Evolutionary conservation across 2,797 vertebrate species (phyloP).

Genomic region (Pseudochirops cupreus): DNA sequence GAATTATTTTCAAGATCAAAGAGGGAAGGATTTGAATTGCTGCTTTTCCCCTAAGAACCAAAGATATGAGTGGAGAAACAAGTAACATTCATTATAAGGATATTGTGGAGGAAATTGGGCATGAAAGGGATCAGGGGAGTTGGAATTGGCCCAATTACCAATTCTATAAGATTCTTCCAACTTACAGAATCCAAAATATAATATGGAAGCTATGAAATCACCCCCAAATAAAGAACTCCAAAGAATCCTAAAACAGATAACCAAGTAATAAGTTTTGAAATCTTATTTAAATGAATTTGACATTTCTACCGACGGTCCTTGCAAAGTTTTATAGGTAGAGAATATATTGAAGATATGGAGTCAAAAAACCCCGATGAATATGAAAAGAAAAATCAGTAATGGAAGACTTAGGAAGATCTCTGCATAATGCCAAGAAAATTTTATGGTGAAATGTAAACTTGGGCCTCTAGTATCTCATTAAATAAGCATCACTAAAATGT

Average conservation of each 20-base stretch:
- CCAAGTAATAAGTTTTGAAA: background rate
- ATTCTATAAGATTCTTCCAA: background rate
- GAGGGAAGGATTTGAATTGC: background rate
- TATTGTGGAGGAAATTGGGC: background rate
- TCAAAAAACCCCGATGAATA: constrained; percentile 57
- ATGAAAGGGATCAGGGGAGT: background rate
- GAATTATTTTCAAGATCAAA: background rate
- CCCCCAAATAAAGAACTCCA: background rate
- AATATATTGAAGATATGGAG: constrained; percentile 35
- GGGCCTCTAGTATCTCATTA: constrained; percentile 81
- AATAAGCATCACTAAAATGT: constrained; percentile 74
- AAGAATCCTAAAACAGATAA: background rate
- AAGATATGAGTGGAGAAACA: background rate
- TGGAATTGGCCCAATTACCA: background rate
- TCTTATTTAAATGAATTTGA: background rate
- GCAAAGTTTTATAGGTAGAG: constrained; percentile 26
- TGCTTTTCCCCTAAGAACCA: constrained; percentile 14
- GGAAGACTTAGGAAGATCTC: constrained; percentile 55
- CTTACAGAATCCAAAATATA: background rate
- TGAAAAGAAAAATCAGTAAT: constrained; percentile 62
- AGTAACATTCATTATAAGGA: background rate
- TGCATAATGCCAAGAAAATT: constrained; percentile 76
- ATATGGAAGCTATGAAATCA: background rate
- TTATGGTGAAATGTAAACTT: constrained; percentile 76
- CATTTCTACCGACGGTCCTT: background rate